These are phyloP conservation scores for Drosophila paranaensis DNA, from an alignment of 2,888 invertebrate genomes.

Conservation along the genomic window DNA sequence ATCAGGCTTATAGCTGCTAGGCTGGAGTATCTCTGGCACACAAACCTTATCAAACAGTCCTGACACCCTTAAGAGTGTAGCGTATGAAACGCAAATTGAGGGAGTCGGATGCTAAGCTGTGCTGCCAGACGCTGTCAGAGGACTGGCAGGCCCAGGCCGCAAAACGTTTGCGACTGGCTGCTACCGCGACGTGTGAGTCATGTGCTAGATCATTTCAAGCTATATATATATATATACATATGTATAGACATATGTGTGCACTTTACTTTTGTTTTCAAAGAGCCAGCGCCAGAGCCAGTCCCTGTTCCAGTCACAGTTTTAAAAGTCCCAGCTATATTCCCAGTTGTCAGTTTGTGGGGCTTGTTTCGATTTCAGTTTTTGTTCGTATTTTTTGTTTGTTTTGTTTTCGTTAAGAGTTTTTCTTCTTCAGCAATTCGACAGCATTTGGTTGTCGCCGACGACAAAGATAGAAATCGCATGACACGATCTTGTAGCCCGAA, in stretches of 20 bases:
- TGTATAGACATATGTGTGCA: constrained; percentile 32
- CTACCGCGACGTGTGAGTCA: constrained; percentile 68
- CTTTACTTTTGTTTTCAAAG: constrained; percentile 78
- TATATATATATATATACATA: constrained; percentile 20
- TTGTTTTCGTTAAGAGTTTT: constrained; percentile 54
- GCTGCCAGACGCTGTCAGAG: constrained; percentile 46
- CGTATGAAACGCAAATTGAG: constrained; percentile 42
- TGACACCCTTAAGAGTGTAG: neutral
- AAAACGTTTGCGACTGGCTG: constrained; percentile 35
- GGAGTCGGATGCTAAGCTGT: constrained; percentile 57
- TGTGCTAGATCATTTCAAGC: constrained; percentile 64
- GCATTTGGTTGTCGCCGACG: constrained; percentile 74
- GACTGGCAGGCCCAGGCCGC: constrained; percentile 41
- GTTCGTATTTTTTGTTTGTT: constrained; percentile 39
- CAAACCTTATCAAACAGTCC: neutral
- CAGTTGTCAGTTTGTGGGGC: constrained; percentile 35
- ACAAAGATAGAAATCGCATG: constrained; percentile 80
- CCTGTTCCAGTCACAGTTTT: constrained; percentile 31
- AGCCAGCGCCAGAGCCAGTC: constrained; percentile 28
- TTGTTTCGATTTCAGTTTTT: constrained; percentile 19
- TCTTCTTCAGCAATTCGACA: constrained; percentile 77
- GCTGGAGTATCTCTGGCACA: too few relatives aligned
- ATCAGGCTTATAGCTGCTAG: too few relatives aligned
- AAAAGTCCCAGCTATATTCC: constrained; percentile 38
- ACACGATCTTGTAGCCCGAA: constrained; percentile 81